Percentiles rank a stretch among this genome's conserved stretches.
phyloP scores from a whole-genome alignment of 2,888 invertebrate genomes.

The Amphipoea lucens region DNA sequence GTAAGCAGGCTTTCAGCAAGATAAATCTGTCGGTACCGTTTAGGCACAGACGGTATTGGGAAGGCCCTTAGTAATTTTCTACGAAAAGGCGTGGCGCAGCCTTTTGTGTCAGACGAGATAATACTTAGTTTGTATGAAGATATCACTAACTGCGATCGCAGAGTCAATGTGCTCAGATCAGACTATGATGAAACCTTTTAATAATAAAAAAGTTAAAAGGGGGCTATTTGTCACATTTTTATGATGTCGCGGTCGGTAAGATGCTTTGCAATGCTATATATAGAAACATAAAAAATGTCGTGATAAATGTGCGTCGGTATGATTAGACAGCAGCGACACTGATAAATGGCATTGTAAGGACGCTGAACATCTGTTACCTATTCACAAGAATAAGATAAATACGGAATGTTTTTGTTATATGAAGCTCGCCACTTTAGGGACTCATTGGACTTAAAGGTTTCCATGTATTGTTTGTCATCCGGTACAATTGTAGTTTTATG shows the following conservation, averaged over 20 bases:
- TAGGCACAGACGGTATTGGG: conserved; percentile 42
- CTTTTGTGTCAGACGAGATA: conserved; percentile 52
- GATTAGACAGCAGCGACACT: conserved; percentile 83
- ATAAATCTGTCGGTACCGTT: conserved; percentile 57
- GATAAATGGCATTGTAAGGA: conserved; percentile 80
- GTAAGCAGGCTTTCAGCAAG: conserved; percentile 48
- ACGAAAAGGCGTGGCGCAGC: conserved; percentile 43
- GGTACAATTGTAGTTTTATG: conserved; percentile 31
- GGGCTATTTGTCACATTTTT: conserved; percentile 53
- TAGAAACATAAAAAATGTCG: conserved; percentile 70
- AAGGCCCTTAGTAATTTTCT: conserved; percentile 51
- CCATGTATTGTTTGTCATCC: conserved; percentile 52
- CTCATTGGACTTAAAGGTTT: conserved; percentile 67
- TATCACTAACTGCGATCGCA: conserved; percentile 29
- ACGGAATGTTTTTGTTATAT: conserved; percentile 75
- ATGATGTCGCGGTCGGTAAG: conserved; percentile 44
- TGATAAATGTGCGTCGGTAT: conserved; percentile 81
- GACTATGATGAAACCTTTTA: conserved; percentile 20
- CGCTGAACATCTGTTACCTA: conserved; percentile 79
- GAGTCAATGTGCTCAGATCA: conserved; percentile 19
- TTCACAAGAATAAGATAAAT: conserved; percentile 83
- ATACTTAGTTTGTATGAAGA: conserved; percentile 35
- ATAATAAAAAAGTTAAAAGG: conserved; percentile 48
- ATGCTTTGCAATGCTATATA: conserved; percentile 64
- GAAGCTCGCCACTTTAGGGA: conserved; percentile 68